Base-by-base conservation (phyloP, 92 coral and sea anemone genomes). In the Siderastrea radians region DNA sequence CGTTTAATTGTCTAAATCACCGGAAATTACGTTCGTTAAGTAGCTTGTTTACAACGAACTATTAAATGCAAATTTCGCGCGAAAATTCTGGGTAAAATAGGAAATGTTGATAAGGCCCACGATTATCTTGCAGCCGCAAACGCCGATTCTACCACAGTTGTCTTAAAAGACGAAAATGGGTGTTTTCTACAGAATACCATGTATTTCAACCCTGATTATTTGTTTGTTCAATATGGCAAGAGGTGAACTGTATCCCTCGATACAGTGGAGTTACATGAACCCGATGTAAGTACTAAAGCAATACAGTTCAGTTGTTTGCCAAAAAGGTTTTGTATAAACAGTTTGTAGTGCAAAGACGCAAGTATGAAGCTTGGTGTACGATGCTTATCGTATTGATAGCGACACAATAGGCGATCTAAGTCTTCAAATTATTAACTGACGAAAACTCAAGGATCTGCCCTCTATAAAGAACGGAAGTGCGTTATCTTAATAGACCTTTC, bases 201-300 rank as follows among this genome's bases (percentile, higher is more conserved):
- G n/a, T 17, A 69, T 43, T 71, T 16, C 45, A 1, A 10, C 46
- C 2, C 7, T 57, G 4, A 14, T 43, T 17, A 60, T 65, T 15
- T 13, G 15, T 5, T 48, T 84, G 73, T 4, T 84, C 15, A 44
- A 48, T 50, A 11, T 16, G 44, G 64, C 43, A 52, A 63, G 43
- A 51, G 43, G 69, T 17, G 83, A 77, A n/a, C 17, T 76, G 3
- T 76, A 85, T 65, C 89, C 89, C 1, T 92, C 95, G 58, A 92
- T 92, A 3, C 81, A 89, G 47, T 92, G 95, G 95, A 92, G 85
- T 47, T 86, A 87, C 15, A 57, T 45, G 3, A 92, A 92, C 66
- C 95, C 95, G 46, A 52, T 85, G 95, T 92, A 89, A 89, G 95
- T 92, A 76, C 63, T 13, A 4, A 3, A 62, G 26, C 58, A 78